Percentiles rank a stretch among this genome's conserved stretches.
Conservation (phyloP, 2,113 vertebrate genomes). For the Dipodomys merriami region DNA sequence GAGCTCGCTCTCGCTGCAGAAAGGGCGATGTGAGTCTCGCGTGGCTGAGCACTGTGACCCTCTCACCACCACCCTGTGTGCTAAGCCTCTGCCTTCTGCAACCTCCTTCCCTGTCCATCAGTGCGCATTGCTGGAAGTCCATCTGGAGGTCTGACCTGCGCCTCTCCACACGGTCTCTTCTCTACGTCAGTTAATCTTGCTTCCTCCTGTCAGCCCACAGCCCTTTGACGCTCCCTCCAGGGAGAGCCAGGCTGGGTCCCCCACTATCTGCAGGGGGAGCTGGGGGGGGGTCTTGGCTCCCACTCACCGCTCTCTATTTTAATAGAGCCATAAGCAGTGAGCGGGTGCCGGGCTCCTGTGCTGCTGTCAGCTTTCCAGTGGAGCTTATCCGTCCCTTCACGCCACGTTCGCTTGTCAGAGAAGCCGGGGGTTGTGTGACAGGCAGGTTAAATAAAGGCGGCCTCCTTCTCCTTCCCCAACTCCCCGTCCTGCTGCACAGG, state of each 20-base stretch:
- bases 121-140: not conserved
- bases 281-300: not conserved
- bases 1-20: not conserved
- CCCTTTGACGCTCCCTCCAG: not conserved
- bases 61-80: accelerated
- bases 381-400: conserved; percentile 83
- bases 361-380: conserved; percentile 81
- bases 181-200: not conserved
- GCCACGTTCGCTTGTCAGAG: conserved; percentile 72
- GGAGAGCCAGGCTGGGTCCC: not conserved
- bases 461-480: accelerated
- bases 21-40: not conserved
- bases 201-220: not conserved
- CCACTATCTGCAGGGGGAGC: too few relatives aligned
- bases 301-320: not conserved
- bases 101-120: not conserved
- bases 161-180: not conserved
- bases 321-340: not conserved
- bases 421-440: conserved; percentile 76
- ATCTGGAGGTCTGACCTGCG: not conserved
- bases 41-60: accelerated
- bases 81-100: not conserved
- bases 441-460: conserved; percentile 71
- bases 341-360: not conserved
- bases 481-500: conserved; percentile 32